phyloP scores from a whole-genome alignment of 1,140 invertebrate genomes.

The Bombus difficillimus region DNA sequence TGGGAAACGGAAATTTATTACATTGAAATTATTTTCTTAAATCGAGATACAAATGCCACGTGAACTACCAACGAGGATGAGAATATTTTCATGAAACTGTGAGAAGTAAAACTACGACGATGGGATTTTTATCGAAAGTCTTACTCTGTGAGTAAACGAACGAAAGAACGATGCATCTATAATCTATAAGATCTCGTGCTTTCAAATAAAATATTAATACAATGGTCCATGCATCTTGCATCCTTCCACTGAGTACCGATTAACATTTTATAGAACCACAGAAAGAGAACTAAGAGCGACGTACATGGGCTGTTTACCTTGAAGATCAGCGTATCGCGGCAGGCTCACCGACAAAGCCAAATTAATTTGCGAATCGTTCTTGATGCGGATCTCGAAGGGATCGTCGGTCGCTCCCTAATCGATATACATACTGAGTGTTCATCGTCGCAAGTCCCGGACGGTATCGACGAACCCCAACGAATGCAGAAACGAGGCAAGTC shows the following conservation, averaged over 20 bases:
- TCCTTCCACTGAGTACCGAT: neutral
- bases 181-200: neutral
- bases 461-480: neutral
- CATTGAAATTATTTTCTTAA: neutral
- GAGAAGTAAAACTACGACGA: neutral
- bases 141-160: neutral
- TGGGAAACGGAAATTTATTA: neutral
- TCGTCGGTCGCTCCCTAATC: conserved; percentile 15
- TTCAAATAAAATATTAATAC: neutral
- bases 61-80: neutral
- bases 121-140: neutral
- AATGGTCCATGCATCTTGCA: neutral
- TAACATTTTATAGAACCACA: conserved; percentile 34
- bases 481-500: neutral
- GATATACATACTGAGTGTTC: conserved; percentile 15
- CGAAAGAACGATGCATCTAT: neutral
- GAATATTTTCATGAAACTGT: neutral
- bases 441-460: conserved; percentile 19
- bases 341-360: conserved; percentile 62
- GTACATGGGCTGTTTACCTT: conserved; percentile 45
- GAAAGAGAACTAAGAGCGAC: neutral
- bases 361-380: conserved; percentile 65
- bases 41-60: no score
- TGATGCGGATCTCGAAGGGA: conserved; percentile 38
- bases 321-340: conserved; percentile 54